Evolutionary conservation across 2,888 invertebrate species (phyloP).

Genomic region (Polia nebulosa): DNA sequence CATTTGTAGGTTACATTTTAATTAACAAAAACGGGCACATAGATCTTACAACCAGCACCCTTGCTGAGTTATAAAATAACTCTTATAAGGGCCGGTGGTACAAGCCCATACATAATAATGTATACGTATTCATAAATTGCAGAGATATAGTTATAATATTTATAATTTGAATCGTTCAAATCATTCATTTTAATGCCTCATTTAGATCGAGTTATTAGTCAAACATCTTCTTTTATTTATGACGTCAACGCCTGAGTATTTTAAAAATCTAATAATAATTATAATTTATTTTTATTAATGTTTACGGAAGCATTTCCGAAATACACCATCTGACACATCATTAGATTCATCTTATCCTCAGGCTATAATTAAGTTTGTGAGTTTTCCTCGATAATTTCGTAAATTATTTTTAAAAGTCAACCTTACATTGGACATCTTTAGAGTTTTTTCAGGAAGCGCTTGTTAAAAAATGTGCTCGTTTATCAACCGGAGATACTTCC

Average conservation of each 20-base stretch:
- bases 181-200: not conserved
- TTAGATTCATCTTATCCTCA: not conserved
- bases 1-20: too few species aligned
- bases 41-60: too few species aligned
- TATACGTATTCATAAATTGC: too few species aligned
- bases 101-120: too few species aligned
- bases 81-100: too few species aligned
- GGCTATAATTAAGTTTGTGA: not conserved
- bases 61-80: too few species aligned
- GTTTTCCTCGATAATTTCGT: slow-evolving; percentile 1
- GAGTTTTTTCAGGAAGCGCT: slow-evolving; percentile 43
- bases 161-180: not conserved
- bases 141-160: too few species aligned
- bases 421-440: not conserved
- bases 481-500: slow-evolving; percentile 44
- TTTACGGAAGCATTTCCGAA: slow-evolving; percentile 27
- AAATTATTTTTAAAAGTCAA: slow-evolving; percentile 19
- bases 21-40: too few species aligned
- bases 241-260: slow-evolving; percentile 19
- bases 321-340: not conserved
- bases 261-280: not conserved
- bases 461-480: slow-evolving; percentile 23
- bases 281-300: not conserved
- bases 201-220: not conserved
- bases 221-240: not conserved